Base-by-base conservation (phyloP, 64 coral and sea anemone genomes). In the Montipora efflorescens region DNA sequence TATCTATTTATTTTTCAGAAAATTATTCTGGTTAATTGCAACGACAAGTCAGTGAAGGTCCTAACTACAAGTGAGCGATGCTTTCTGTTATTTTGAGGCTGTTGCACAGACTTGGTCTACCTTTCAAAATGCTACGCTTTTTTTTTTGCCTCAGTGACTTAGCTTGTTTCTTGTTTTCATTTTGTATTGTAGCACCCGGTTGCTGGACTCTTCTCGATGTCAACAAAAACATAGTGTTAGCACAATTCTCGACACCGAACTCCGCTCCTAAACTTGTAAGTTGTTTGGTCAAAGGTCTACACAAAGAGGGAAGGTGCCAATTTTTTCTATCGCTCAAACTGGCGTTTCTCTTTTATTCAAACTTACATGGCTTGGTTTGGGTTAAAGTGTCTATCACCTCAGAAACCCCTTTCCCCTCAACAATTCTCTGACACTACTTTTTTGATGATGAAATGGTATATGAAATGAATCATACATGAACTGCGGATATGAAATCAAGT, bases 151-250 rank as follows among this genome's bases (percentile, higher is more conserved):
- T 12, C 7, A 57, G 53, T 6, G 61, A 25, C 52, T 28, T 8
- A 21, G n/a, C 23, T 82, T 25, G 3, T 14, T 16, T 82, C 59
- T 25, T 10, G 45, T 45, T 75, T 47, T 36, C 5, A 11, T 83
- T 81, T 71, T 55, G 8, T 25, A 25, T 14, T 57, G 49, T 67
- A 94, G 93, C 45, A 10, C 77, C 80, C 70, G 94, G 94, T 19
- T 91, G 81, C 20, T 95, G 94, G 94, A 81, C 64, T 44, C 51
- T 91, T 2, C 89, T 95, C 53, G 94, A 95, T 88, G 82, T 95
- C 2, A 47, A 81, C 55, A 74, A 80, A 18, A 81, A 95, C 79
- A 75, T 95, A 28, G 8, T 95, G 14, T 87, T 95, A 19, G 89
- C 94, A n/a, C 80, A 81, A 22, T 76, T 69, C 46, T 51, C 89